Evolutionary conservation across 2,888 invertebrate genomes (phyloP).

Genomic region (Hydraecia micacea): DNA sequence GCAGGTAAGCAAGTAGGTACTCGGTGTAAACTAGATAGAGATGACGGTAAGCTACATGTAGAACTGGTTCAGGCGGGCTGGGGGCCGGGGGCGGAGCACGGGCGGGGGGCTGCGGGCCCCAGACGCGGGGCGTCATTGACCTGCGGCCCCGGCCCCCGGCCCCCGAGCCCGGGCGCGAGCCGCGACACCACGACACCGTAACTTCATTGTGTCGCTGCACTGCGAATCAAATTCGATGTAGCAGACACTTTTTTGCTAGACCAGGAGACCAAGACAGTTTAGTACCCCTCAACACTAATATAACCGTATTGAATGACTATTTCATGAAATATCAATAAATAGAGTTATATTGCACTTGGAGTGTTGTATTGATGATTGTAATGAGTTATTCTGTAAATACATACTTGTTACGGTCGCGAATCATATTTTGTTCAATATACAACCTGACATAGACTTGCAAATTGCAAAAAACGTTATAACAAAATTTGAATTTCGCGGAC

Average conservation of each 20-base stretch:
- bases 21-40: conserved; percentile 84
- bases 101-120: conserved; percentile 77
- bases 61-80: conserved; percentile 71
- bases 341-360: not conserved
- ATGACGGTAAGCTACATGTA: conserved; percentile 83
- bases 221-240: conserved; percentile 85
- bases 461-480: not conserved
- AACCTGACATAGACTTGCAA: not conserved
- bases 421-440: not conserved
- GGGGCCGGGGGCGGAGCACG: conserved; percentile 66
- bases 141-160: conserved; percentile 76
- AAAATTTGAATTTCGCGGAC: not conserved
- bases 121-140: conserved; percentile 89
- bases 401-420: not conserved
- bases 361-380: not conserved
- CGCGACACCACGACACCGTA: conserved; percentile 84
- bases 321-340: conserved; percentile 1
- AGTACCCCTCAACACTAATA: not conserved
- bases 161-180: conserved; percentile 72
- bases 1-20: conserved; percentile 79
- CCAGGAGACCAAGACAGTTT: conserved; percentile 1
- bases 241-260: conserved; percentile 58
- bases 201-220: conserved; percentile 83
- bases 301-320: not conserved
- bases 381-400: not conserved